Conservation (phyloP, 2,888 invertebrate genomes). For the Argynnis bischoffii region DNA sequence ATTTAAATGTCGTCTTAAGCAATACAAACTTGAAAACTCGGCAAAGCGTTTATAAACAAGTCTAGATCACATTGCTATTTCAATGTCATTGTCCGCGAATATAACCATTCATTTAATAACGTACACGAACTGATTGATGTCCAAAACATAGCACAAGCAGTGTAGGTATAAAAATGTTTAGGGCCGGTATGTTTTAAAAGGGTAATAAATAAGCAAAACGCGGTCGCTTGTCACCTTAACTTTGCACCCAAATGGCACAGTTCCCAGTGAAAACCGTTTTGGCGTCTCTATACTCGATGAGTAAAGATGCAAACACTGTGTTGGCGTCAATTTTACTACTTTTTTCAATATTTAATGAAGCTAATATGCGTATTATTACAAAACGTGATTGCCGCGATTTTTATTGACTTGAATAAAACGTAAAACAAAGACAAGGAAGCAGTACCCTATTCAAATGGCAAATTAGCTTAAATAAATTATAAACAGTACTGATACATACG, state of each 20-base stretch:
- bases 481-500: background rate
- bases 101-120: conserved; percentile 17
- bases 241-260: conserved; percentile 64
- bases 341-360: conserved; percentile 21
- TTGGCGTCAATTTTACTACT: conserved; percentile 8
- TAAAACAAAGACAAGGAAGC: conserved; percentile 23
- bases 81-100: conserved; percentile 19
- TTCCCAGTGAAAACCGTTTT: conserved; percentile 65
- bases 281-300: conserved; percentile 40
- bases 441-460: background rate
- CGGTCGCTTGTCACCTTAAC: conserved; percentile 64
- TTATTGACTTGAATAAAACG: conserved; percentile 22
- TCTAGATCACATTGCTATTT: conserved; percentile 17
- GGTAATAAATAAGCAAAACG: conserved; percentile 60
- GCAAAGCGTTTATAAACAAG: conserved; percentile 17
- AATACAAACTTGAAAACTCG: background rate
- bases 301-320: conserved; percentile 11
- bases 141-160: conserved; percentile 38
- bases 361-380: conserved; percentile 12
- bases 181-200: conserved; percentile 54
- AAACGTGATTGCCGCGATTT: conserved; percentile 23
- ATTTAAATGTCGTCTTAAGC: conserved; percentile 24
- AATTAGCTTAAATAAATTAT: conserved; percentile 1
- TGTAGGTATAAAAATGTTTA: conserved; percentile 41
- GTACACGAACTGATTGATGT: conserved; percentile 1